These are phyloP conservation scores for Papilio polytes DNA, from an alignment of 1,140 invertebrate genomes.

Conservation along the genomic window DNA sequence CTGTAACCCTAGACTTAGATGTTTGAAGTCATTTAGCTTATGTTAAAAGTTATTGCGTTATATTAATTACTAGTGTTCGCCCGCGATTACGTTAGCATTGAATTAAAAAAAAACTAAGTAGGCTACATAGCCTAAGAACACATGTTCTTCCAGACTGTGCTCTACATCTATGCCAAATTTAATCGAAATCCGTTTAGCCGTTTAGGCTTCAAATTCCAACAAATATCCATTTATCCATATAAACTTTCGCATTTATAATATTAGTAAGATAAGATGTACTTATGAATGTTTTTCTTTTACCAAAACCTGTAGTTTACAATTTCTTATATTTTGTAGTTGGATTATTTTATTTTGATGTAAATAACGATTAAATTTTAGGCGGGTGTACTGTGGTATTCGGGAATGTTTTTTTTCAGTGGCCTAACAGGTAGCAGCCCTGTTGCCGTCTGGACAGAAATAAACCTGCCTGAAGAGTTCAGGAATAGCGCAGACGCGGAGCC, in stretches of 20 bases:
- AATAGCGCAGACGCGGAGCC: constrained; percentile 69
- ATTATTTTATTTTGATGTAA: background rate
- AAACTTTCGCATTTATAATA: no score
- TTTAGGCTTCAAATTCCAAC: no score
- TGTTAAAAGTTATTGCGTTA: background rate
- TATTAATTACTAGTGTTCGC: no score
- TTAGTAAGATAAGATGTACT: no score
- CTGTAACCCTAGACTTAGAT: background rate
- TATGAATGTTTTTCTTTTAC: no score
- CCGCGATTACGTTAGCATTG: no score
- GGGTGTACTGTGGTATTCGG: background rate
- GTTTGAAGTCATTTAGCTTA: background rate
- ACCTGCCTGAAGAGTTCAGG: constrained; percentile 47
- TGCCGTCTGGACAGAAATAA: constrained; percentile 71
- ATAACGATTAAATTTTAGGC: background rate
- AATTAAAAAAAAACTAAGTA: no score
- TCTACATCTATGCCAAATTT: no score
- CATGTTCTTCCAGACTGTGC: no score
- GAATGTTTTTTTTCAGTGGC: constrained; percentile 13
- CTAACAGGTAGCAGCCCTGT: constrained; percentile 50
- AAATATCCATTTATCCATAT: no score
- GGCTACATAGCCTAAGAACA: no score
- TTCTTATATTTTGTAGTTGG: background rate
- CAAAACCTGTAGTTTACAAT: background rate
- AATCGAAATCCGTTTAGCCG: no score